These are phyloP conservation scores for Bucorvus abyssinicus DNA, from an alignment of 2,797 vertebrate genomes.

Conservation along the genomic window DNA sequence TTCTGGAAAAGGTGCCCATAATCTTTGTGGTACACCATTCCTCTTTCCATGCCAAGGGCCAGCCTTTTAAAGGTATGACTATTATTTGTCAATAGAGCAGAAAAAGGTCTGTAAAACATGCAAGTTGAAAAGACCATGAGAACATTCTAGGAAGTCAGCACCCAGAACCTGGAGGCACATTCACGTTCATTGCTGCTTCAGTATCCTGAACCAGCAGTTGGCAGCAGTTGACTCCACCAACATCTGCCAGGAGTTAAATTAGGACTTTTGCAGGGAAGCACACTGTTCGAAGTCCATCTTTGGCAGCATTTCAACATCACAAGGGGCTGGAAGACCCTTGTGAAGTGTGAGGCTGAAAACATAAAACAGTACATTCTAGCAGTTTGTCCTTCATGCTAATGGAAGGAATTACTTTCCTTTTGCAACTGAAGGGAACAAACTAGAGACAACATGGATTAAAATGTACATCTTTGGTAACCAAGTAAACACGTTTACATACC, in stretches of 20 bases:
- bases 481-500: background rate
- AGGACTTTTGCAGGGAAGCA: background rate
- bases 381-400: background rate
- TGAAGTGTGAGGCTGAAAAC: background rate
- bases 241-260: background rate
- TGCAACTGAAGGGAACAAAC: background rate
- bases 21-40: background rate
- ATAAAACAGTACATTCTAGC: background rate
- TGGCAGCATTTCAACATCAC: background rate
- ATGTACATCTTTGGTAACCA: background rate
- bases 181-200: constrained; percentile 19
- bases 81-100: constrained; percentile 32
- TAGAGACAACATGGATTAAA: background rate
- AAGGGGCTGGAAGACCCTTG: background rate
- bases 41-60: background rate
- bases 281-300: background rate
- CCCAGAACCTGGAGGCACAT: background rate
- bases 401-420: background rate
- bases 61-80: constrained; percentile 6
- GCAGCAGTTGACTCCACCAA: background rate
- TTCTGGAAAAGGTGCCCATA: constrained; percentile 16
- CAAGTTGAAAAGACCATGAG: background rate
- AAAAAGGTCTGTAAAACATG: background rate
- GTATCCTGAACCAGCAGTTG: background rate
- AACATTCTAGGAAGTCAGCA: background rate